These are phyloP conservation scores for Nephrotoma flavescens DNA, from an alignment of 2,888 invertebrate species.

Conservation along the genomic window DNA sequence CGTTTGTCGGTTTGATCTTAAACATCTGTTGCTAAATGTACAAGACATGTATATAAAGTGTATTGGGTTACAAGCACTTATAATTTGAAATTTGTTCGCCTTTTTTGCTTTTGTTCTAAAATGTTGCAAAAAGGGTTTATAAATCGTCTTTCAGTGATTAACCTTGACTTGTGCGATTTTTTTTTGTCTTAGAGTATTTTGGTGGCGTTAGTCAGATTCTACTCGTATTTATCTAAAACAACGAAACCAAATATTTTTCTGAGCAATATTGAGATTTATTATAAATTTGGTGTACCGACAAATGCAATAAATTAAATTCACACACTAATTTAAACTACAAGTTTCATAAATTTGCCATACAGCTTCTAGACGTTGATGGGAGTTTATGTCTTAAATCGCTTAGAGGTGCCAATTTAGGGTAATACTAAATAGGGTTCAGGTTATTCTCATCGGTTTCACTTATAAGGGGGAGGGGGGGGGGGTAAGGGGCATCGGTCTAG, in stretches of 20 bases:
- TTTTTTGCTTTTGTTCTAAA: background rate
- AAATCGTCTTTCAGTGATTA: background rate
- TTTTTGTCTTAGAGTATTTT: conserved; percentile 17
- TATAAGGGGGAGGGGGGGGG: too few relatives aligned
- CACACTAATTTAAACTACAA: too few relatives aligned
- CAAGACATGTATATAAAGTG: background rate
- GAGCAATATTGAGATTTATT: too few relatives aligned
- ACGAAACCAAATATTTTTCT: background rate
- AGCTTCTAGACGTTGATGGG: too few relatives aligned
- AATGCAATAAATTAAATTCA: too few relatives aligned
- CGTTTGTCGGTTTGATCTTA: background rate
- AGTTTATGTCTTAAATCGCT: too few relatives aligned
- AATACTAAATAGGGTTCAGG: too few relatives aligned
- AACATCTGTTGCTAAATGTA: background rate
- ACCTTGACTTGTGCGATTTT: conserved; percentile 20
- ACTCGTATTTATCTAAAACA: background rate
- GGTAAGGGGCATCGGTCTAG: too few relatives aligned
- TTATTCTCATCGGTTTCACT: too few relatives aligned
- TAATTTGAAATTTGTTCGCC: background rate
- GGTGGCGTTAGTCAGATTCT: conserved; percentile 16
- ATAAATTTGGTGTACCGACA: too few relatives aligned
- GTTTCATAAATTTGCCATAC: too few relatives aligned
- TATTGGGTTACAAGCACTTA: background rate
- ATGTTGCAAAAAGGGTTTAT: conserved; percentile 3
- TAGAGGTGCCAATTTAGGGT: too few relatives aligned